Percentiles rank a stretch among this genome's conserved stretches.
Conservation (phyloP, 2,888 invertebrate species). For the Torymus auratus region DNA sequence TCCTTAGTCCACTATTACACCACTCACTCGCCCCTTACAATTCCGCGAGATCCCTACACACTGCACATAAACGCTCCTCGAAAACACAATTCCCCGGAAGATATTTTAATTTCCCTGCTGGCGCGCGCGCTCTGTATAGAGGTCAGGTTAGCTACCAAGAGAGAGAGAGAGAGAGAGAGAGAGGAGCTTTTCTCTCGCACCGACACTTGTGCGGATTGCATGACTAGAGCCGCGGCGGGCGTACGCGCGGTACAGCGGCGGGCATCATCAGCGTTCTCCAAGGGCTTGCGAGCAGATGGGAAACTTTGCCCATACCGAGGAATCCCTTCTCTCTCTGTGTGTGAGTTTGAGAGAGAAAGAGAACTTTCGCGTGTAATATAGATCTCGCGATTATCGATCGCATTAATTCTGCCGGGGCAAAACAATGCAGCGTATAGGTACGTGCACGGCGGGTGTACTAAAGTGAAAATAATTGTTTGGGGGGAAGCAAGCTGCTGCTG, state of each 20-base stretch:
- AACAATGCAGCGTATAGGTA: no score
- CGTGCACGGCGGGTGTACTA: no score
- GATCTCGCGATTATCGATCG: conserved; percentile 18
- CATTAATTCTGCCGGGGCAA: background rate
- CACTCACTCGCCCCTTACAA: no score
- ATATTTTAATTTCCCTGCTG: conserved; percentile 40
- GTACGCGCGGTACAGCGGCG: conserved; percentile 9
- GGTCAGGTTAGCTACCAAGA: conserved; percentile 19
- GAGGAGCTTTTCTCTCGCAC: background rate
- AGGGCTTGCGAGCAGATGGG: background rate
- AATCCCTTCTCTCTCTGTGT: no score
- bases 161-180: background rate
- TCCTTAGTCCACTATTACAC: no score
- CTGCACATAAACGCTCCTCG: no score
- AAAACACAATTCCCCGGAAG: background rate
- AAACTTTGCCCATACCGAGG: no score
- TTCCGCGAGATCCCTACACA: no score
- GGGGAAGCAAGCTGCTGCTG: no score
- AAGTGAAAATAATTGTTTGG: no score
- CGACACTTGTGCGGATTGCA: conserved; percentile 27
- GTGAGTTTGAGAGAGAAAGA: no score
- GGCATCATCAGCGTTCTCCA: conserved; percentile 6
- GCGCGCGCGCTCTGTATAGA: background rate
- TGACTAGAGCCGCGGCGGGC: background rate
- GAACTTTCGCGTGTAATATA: background rate